Evolutionary conservation across 2,113 vertebrate species (phyloP), one percentile per base, ranked within the genome.

Genomic region (Sorex araneus): DNA sequence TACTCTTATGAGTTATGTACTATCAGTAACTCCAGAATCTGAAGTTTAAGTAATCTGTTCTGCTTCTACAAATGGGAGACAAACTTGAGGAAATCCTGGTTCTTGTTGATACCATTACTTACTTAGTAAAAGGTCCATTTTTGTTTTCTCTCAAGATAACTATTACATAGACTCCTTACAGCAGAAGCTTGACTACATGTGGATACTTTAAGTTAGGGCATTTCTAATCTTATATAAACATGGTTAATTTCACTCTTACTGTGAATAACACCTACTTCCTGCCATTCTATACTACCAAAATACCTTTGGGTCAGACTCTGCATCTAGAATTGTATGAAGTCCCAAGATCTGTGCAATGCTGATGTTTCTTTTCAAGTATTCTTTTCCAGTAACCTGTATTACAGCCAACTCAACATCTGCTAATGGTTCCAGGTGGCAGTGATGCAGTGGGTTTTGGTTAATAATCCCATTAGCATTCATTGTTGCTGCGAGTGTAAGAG

Each of bases 361-460:
- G 79, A 90, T 47, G 28, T 87, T 83, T 93, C 79, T 36, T 27
- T 83, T 86, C 18, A 40, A 28, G 5, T 30, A 18, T 0, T 0
- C 8, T 87, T 84, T 66, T 90, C 80, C 0, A 0, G 57, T 34
- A 83, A 10, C n/a, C 8, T 78, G 43, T 12, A 71, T 78, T 92
- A 32, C 71, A 91, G 85, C 86, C 89, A 50, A 71, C 94, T 95
- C 60, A 57, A 84, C 28, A 11, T 57, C 60, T 67, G 78, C 69
- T 95, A 89, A 95, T 93, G 95, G 93, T 70, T 95, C n/a, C 40
- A 93, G 27, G 91, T 70, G 60, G 77, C 69, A 91, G 32, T 16
- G 64, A 91, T 69, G 88, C 84, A 34, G 63, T 8, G 64, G 40
- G 40, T 88, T 96, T 96, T 86, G 84, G 80, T 83, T 97, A 97